Conservation (phyloP, 2,113 vertebrate genomes). For the Polyodon spathula region DNA sequence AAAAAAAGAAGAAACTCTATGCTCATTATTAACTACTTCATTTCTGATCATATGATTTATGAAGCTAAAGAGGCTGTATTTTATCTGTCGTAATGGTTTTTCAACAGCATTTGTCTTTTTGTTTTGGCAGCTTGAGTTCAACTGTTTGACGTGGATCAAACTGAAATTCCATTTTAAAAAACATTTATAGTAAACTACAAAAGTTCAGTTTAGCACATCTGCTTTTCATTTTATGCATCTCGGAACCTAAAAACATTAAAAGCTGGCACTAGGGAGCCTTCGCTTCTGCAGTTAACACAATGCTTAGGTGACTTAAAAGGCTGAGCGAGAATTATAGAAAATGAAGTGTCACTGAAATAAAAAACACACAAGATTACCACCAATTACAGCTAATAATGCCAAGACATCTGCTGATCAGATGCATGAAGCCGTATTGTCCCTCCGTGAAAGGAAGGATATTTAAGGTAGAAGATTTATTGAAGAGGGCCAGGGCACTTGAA, state of each 20-base stretch:
- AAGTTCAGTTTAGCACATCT: constrained; percentile 68
- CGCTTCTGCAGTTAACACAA: constrained; percentile 60
- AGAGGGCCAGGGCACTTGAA: constrained; percentile 1
- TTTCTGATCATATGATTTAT: constrained; percentile 71
- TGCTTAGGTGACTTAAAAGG: constrained; percentile 77
- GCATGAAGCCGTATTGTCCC: constrained; percentile 31
- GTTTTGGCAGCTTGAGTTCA: constrained; percentile 67
- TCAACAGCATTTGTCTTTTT: constrained; percentile 75
- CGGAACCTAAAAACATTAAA: constrained; percentile 75
- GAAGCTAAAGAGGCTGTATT: constrained; percentile 69
- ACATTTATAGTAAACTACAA: constrained; percentile 48
- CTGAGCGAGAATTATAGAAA: constrained; percentile 77
- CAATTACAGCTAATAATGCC: constrained; percentile 59
- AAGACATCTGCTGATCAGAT: constrained; percentile 65
- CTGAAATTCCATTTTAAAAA: constrained; percentile 63
- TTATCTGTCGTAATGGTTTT: constrained; percentile 77
- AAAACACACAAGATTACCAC: constrained; percentile 62
- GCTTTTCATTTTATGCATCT: constrained; percentile 80
- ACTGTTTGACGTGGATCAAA: constrained; percentile 69
- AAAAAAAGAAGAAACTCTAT: constrained; percentile 37
- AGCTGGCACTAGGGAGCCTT: constrained; percentile 60
- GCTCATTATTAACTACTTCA: constrained; percentile 70
- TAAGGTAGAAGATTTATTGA: constrained; percentile 14
- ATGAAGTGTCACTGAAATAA: constrained; percentile 78
- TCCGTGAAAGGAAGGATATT: constrained; percentile 14